Evolutionary conservation across 2,888 invertebrate genomes (phyloP).

Genomic region (Gari tellinella): DNA sequence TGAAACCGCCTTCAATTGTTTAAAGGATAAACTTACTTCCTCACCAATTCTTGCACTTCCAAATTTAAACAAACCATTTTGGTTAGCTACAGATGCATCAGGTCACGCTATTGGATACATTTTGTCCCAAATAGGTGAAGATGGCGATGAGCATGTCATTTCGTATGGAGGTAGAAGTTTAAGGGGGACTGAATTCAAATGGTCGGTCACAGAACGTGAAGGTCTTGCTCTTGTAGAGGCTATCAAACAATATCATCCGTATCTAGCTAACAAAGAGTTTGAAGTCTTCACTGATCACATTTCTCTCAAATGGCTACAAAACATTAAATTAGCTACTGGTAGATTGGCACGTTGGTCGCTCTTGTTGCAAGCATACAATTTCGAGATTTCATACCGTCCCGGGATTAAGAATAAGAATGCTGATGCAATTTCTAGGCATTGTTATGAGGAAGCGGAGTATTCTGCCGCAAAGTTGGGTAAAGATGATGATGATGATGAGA

Average conservation of each 20-base stretch:
- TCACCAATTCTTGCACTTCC: not conserved
- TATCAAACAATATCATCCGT: too few species aligned
- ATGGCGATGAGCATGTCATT: too few species aligned
- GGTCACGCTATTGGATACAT: slow-evolving; percentile 8
- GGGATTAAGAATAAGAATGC: slow-evolving; percentile 16
- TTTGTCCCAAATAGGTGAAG: too few species aligned
- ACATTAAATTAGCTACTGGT: slow-evolving; percentile 1
- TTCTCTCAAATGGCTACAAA: slow-evolving; percentile 48
- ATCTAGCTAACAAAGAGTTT: too few species aligned
- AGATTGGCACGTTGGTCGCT: slow-evolving; percentile 9
- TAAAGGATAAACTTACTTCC: not conserved
- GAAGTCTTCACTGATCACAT: slow-evolving; percentile 53
- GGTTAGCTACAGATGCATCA: slow-evolving; percentile 3
- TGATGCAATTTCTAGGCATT: not conserved
- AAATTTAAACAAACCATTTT: not conserved
- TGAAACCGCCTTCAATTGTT: not conserved
- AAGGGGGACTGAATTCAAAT: too few species aligned
- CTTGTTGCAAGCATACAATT: slow-evolving; percentile 12
- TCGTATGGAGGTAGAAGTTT: too few species aligned
- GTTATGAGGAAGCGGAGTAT: not conserved
- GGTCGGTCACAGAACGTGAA: slow-evolving; percentile 45
- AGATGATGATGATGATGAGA: not conserved
- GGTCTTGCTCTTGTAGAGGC: not conserved
- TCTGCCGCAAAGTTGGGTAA: too few species aligned
- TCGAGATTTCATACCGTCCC: slow-evolving; percentile 2